These are phyloP conservation scores for Eidolon helvum DNA, from an alignment of 2,113 vertebrate species.

Conservation along the genomic window DNA sequence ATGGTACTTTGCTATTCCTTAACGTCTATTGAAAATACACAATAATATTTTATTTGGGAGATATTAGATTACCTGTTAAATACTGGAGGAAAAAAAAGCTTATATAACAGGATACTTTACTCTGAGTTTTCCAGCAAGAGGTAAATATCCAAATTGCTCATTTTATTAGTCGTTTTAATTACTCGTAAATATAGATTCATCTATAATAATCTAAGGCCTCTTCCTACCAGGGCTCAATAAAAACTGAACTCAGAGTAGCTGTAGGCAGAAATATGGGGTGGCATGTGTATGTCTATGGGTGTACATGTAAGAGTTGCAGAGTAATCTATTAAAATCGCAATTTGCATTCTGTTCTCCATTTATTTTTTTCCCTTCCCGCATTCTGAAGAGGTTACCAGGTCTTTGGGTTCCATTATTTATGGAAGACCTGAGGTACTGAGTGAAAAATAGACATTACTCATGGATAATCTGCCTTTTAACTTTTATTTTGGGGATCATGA, in stretches of 20 bases:
- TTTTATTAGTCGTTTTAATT: conserved; percentile 15
- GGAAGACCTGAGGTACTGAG: neutral
- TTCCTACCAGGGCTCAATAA: neutral
- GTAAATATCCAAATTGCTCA: neutral
- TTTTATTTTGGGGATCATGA: neutral
- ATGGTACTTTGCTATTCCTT: neutral
- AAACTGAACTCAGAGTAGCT: neutral
- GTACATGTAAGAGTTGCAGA: neutral
- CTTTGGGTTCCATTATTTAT: neutral
- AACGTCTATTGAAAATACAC: neutral
- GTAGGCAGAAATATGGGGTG: neutral
- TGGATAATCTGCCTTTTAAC: neutral
- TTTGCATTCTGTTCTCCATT: neutral
- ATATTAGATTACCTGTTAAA: neutral
- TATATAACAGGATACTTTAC: neutral
- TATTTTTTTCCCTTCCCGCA: neutral
- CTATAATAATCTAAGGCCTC: neutral
- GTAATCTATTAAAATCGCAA: neutral
- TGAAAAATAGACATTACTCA: neutral
- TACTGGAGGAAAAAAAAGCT: neutral
- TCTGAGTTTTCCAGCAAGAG: neutral
- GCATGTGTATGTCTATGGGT: neutral
- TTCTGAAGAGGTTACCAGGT: neutral
- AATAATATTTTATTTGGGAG: neutral
- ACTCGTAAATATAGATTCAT: neutral